These are phyloP conservation scores for Gephyroberyx darwinii DNA, from an alignment of 2,797 vertebrate species.

Conservation along the genomic window DNA sequence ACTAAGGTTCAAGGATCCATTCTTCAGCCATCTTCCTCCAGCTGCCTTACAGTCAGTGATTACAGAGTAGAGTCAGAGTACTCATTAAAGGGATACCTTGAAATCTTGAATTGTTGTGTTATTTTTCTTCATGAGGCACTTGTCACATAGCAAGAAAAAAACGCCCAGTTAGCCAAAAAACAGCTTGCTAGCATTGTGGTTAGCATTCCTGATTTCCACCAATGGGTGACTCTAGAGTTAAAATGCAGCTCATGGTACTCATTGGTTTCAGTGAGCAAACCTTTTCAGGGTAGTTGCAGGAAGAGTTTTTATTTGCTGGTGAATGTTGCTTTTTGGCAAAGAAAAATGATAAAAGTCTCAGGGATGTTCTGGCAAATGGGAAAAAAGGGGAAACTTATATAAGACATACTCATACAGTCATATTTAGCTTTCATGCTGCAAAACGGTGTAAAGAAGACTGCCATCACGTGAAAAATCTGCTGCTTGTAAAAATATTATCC, in stretches of 20 bases:
- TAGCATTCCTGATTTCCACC: slow-evolving; percentile 26
- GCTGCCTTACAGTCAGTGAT: slow-evolving; percentile 34
- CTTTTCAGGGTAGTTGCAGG: slow-evolving; percentile 1
- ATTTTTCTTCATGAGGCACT: slow-evolving; percentile 26
- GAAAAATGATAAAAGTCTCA: not conserved
- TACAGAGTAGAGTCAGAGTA: slow-evolving; percentile 31
- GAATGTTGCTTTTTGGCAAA: too few species aligned
- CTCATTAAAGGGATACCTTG: slow-evolving; percentile 35
- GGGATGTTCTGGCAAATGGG: not conserved
- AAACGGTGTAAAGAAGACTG: not conserved
- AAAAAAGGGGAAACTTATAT: not conserved
- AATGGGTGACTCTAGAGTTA: slow-evolving; percentile 14
- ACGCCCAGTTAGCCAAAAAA: slow-evolving; percentile 7
- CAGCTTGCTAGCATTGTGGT: slow-evolving; percentile 29
- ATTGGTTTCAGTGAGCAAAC: slow-evolving; percentile 3
- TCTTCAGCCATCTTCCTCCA: slow-evolving; percentile 12
- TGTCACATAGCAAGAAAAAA: slow-evolving; percentile 4
- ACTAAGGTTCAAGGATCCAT: slow-evolving; percentile 17
- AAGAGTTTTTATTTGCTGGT: slow-evolving; percentile 5
- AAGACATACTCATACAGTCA: not conserved
- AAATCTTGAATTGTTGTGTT: slow-evolving; percentile 28
- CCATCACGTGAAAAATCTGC: not conserved
- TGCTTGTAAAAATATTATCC: not conserved
- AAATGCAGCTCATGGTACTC: not conserved
- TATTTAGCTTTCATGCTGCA: not conserved